Evolutionary conservation across 2,888 invertebrate genomes (phyloP), one percentile per base, ranked within the genome.

Genomic region (Bimastos eiseni): DNA sequence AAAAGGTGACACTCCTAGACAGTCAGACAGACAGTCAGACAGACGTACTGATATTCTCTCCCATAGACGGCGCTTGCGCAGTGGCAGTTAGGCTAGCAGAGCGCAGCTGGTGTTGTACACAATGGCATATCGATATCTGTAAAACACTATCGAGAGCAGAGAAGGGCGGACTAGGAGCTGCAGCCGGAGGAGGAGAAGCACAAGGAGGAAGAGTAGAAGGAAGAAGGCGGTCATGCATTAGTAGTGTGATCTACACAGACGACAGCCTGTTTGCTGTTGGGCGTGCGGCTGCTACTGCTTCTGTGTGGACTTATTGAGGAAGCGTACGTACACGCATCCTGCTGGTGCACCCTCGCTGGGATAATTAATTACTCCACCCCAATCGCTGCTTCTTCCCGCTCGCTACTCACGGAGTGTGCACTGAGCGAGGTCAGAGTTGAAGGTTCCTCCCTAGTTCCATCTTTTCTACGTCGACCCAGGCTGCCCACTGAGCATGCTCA

Each of bases 41-140:
- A 70, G 70, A 70, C 70, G 2, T 5, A 49, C 49, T 17, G 49
- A 49, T 19, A 19, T 30, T 3, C 24, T 8, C 30, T n/a, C n/a
- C 17, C n/a, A 70, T n/a, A 8, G 70, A n/a, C 49, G 49, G 49
- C n/a, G 70, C 30, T n/a, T 70, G 70, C n/a, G 70, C 70, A 70
- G 70, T 70, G 30, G 3, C 70, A 70, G 70, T 70, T 49, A 70
- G 70, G 70, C n/a, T n/a, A 17, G 70, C 70, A 70, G 3, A 70
- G 70, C 70, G 70, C 70, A 70, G 70, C 70, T 70, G 70, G 70
- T 70, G 70, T 70, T 70, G 70, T 70, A 70, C 70, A 70, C 70
- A 70, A 70, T 70, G n/a, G 70, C 70, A 70, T 70, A 70, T 70
- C 70, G 70, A 70, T 70, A 70, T 70, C 70, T 70, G 70, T 70